These are phyloP conservation scores for Leptopilina clavipes DNA, from an alignment of 1,140 invertebrate genomes.

Conservation along the genomic window DNA sequence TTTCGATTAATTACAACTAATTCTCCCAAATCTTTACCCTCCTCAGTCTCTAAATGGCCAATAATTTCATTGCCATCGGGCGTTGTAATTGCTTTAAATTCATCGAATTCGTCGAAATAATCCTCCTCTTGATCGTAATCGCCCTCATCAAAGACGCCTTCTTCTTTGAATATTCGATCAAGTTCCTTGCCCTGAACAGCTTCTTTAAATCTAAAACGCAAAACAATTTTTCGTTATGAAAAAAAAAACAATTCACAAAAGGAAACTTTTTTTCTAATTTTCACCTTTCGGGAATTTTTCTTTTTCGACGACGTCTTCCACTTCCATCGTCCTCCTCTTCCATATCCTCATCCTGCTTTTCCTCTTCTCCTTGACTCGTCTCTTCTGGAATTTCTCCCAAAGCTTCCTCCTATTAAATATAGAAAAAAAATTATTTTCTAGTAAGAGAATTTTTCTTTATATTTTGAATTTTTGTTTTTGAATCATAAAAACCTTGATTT, in stretches of 20 bases:
- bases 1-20: conserved; percentile 78
- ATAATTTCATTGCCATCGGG: conserved; percentile 76
- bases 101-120: conserved; percentile 53
- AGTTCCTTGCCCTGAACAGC: conserved; percentile 84
- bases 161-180: conserved; percentile 82
- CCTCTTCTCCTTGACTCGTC: conserved; percentile 68
- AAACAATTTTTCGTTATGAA: conserved; percentile 35
- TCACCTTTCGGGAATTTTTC: conserved; percentile 79
- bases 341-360: conserved; percentile 71
- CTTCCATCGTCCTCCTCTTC: conserved; percentile 75
- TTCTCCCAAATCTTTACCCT: conserved; percentile 78
- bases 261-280: conserved; percentile 9
- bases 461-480: conserved; percentile 43
- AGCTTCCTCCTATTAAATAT: conserved; percentile 45
- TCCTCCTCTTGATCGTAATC: conserved; percentile 69
- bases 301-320: conserved; percentile 76
- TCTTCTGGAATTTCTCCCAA: conserved; percentile 62
- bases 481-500: conserved; percentile 41
- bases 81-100: conserved; percentile 44
- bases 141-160: conserved; percentile 81
- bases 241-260: background rate
- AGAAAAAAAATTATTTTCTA: conserved; percentile 31
- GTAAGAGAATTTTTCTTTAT: conserved; percentile 39
- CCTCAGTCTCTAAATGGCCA: conserved; percentile 79
- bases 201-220: conserved; percentile 77